Base-by-base conservation (phyloP, 1,140 invertebrate species). In the Penaeus japonicus region DNA sequence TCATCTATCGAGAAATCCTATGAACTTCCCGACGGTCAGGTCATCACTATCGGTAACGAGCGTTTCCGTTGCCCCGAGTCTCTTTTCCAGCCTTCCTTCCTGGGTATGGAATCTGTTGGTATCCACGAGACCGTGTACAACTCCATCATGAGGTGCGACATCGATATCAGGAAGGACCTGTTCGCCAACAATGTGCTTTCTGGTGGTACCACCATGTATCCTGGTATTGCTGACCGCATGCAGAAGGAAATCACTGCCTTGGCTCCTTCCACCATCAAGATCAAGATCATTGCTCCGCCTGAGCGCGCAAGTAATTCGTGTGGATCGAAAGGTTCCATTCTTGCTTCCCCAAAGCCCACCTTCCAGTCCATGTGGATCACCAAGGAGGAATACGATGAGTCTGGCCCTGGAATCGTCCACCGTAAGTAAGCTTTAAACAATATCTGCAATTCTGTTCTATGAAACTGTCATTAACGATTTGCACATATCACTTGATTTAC, bases 171-270 rank as follows among this genome's bases (percentile, higher is more conserved):
- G 93, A 97, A 95, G 93, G 94, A 95, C 91, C 92, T 95, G 91
- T 95, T 95, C 91, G 94, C 95, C 94, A 98, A 98, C 95, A 97
- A 96, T 91, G 96, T 97, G 90, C 93, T 97, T 93, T 95, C 94
- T 89, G 96, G 96, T 91, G 96, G 96, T 93, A 94, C 94, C 92
- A 95, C 94, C 91, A 95, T 95, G 97, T 98, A 97, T 93, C 97
- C 97, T 65, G 96, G 94, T 92, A 95, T 96, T 92, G 95, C 96
- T 91, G 96, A 96, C 91, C 94, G 96, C 92, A 96, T 96, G 96
- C 96, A 96, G 92, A 97, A 97, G 92, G 97, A 97, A 94, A 97
- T 98, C n/a, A n/a, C n/a, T n/a, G n/a, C n/a, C n/a, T n/a, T n/a
- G n/a, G n/a, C n/a, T n/a, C n/a, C n/a, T n/a, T n/a, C n/a, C n/a